Percentiles rank a stretch among this genome's conserved stretches.
Conservation (phyloP, 1,140 invertebrate species). For the Macrobrachium nipponense region DNA sequence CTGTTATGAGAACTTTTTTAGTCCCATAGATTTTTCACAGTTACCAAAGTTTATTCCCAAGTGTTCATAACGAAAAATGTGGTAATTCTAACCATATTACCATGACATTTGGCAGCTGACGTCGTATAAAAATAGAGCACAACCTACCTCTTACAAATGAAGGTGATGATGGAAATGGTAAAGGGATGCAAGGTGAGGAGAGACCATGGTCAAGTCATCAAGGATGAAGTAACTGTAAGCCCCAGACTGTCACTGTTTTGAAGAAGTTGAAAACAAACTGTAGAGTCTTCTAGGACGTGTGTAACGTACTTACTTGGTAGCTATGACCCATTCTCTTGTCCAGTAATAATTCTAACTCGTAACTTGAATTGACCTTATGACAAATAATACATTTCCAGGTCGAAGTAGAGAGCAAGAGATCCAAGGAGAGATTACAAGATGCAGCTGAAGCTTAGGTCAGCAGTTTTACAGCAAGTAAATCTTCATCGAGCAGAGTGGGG, state of each 20-base stretch:
- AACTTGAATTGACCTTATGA: background rate
- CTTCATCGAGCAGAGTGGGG: slow-evolving; percentile 38
- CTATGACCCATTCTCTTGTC: background rate
- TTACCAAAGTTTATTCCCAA: too few species aligned
- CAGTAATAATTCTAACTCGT: background rate
- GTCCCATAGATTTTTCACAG: too few species aligned
- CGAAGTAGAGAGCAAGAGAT: slow-evolving; percentile 22
- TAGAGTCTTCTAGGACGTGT: slow-evolving; percentile 43
- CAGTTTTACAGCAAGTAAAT: slow-evolving; percentile 25
- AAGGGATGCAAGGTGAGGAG: background rate
- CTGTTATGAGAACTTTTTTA: background rate
- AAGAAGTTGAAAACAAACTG: slow-evolving; percentile 33
- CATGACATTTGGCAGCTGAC: background rate
- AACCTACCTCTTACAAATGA: background rate
- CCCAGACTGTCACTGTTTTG: slow-evolving; percentile 15
- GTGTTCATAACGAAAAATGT: background rate
- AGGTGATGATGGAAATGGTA: background rate
- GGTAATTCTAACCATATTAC: background rate
- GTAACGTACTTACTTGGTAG: background rate
- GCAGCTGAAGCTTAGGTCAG: slow-evolving; percentile 16
- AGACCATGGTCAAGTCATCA: slow-evolving; percentile 14
- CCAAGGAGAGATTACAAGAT: slow-evolving; percentile 5
- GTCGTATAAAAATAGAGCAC: slow-evolving; percentile 32
- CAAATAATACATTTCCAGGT: slow-evolving; percentile 6
- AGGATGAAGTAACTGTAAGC: slow-evolving; percentile 35